phyloP scores from a whole-genome alignment of 2,113 vertebrate species.

The Leuciscus idus region DNA sequence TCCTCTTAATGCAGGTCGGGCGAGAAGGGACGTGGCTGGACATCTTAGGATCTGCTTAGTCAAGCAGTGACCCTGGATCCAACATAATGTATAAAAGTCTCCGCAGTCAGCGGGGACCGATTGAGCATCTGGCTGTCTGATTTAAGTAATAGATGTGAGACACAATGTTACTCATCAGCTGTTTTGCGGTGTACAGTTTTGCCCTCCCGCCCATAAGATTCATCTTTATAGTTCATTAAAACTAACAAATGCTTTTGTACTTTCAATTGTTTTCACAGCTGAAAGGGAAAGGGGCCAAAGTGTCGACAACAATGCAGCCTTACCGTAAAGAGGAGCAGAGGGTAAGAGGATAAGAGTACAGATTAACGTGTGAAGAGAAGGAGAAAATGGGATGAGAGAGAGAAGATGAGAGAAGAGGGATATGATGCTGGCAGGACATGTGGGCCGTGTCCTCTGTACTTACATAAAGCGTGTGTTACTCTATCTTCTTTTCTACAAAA shows the following conservation, averaged over 20 bases:
- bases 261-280: neutral
- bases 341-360: constrained; percentile 24
- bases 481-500: constrained; percentile 36
- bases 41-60: neutral
- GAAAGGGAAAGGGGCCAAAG: constrained; percentile 5
- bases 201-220: neutral
- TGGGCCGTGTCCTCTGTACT: constrained; percentile 54
- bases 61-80: neutral
- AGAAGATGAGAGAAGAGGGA: constrained; percentile 51
- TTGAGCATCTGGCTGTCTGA: constrained; percentile 19
- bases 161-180: neutral
- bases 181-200: constrained; percentile 17
- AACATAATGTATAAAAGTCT: neutral
- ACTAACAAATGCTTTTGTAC: neutral
- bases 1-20: constrained; percentile 14
- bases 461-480: constrained; percentile 58
- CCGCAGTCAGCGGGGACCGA: neutral
- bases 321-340: neutral
- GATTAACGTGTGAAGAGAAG: constrained; percentile 8
- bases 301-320: neutral
- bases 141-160: constrained; percentile 26
- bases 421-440: constrained; percentile 49
- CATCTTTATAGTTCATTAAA: constrained; percentile 6
- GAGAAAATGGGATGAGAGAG: constrained; percentile 1
- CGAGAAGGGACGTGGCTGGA: neutral